Evolutionary conservation across 2,113 vertebrate species (phyloP).

Genomic region (Heptranchias perlo): DNA sequence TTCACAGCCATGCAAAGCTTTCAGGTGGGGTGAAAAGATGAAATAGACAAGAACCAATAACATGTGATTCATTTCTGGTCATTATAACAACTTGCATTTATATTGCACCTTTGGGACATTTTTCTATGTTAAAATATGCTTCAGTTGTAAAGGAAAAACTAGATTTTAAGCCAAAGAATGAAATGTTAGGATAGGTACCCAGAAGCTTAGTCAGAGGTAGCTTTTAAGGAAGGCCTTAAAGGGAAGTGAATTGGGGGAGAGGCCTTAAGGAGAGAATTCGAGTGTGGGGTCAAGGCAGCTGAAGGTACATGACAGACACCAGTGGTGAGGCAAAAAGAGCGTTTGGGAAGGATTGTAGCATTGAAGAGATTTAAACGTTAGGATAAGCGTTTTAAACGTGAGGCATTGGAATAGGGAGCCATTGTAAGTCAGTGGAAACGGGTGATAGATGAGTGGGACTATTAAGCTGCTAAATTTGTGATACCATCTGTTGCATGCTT

Average conservation of each 20-base stretch:
- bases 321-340: background rate
- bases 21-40: background rate
- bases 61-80: background rate
- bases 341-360: too few relatives aligned
- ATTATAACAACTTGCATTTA: background rate
- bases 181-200: background rate
- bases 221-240: background rate
- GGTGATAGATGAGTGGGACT: background rate
- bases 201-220: background rate
- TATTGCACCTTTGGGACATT: background rate
- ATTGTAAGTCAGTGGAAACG: background rate
- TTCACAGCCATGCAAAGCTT: background rate
- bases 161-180: background rate
- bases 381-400: background rate
- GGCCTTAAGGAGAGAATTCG: background rate
- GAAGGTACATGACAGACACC: background rate
- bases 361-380: background rate
- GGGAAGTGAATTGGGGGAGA: background rate
- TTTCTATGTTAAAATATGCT: background rate
- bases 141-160: background rate
- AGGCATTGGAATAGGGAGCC: background rate
- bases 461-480: background rate
- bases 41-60: background rate
- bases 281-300: background rate
- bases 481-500: background rate